These are phyloP conservation scores for Anoncus sp. DNA, from an alignment of 2,888 invertebrate genomes.

Conservation along the genomic window DNA sequence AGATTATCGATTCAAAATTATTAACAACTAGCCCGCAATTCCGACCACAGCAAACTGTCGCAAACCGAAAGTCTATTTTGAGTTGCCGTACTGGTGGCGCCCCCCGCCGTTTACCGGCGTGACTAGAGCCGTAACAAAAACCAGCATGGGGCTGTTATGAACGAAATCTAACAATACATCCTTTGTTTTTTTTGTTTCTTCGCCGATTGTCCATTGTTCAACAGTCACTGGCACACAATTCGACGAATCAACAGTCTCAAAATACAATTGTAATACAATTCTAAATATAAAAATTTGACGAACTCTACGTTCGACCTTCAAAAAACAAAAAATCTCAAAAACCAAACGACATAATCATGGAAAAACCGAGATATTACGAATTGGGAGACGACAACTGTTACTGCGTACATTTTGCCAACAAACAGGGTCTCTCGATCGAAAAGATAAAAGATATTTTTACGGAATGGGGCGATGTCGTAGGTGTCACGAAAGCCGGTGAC, in stretches of 20 bases:
- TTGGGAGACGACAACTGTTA: constrained; percentile 5
- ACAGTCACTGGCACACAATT: too few species aligned
- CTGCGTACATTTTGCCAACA: constrained; percentile 58
- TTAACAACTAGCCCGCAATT: too few species aligned
- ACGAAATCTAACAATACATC: background rate
- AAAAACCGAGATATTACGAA: constrained; percentile 31
- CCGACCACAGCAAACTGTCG: background rate
- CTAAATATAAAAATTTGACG: too few species aligned
- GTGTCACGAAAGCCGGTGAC: constrained; percentile 63
- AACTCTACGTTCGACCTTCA: too few species aligned
- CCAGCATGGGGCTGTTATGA: background rate
- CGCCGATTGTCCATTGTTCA: background rate
- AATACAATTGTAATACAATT: too few species aligned
- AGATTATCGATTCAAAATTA: too few species aligned
- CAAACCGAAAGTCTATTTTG: background rate
- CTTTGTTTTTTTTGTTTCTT: background rate
- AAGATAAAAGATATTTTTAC: constrained; percentile 69
- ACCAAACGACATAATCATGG: constrained; percentile 19
- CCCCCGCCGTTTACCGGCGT: background rate
- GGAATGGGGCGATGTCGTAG: constrained; percentile 68
- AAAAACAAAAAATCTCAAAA: background rate
- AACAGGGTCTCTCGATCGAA: constrained; percentile 41
- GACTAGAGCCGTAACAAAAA: background rate
- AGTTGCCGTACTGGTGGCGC: background rate
- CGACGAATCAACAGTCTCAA: too few species aligned